A percentile compares a stretch with the other conserved stretches of the same genome.
Conservation (phyloP, 2,888 invertebrate genomes). For the Lycia hirtaria region DNA sequence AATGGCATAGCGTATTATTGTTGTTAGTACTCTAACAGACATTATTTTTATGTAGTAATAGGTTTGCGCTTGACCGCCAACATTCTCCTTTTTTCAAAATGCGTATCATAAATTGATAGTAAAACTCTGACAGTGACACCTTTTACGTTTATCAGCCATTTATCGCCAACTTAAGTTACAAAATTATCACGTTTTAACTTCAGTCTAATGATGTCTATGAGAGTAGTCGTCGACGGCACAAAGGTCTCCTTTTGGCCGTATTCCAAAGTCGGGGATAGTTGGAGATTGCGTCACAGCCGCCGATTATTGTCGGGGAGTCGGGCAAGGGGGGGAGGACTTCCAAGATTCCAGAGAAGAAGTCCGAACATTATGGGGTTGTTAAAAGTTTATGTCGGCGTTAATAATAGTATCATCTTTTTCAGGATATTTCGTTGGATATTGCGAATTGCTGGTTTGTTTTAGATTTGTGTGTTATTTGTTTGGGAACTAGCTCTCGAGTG, state of each 20-base stretch:
- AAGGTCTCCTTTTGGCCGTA: constrained; percentile 49
- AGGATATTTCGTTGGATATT: constrained; percentile 15
- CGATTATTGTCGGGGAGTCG: constrained; percentile 23
- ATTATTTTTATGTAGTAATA: too few relatives aligned
- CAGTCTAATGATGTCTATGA: neutral
- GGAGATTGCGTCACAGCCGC: constrained; percentile 34
- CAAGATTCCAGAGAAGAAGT: constrained; percentile 20
- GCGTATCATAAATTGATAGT: too few relatives aligned
- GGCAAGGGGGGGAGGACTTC: constrained; percentile 3
- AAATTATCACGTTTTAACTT: neutral
- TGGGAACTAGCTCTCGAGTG: too few relatives aligned
- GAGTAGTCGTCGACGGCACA: neutral
- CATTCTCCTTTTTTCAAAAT: too few relatives aligned
- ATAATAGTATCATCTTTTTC: constrained; percentile 24
- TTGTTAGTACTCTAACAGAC: too few relatives aligned
- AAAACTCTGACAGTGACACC: too few relatives aligned
- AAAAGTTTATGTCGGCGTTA: constrained; percentile 29
- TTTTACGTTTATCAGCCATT: too few relatives aligned
- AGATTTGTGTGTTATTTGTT: neutral
- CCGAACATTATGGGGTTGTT: constrained; percentile 25
- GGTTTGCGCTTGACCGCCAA: too few relatives aligned
- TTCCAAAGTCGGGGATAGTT: constrained; percentile 44
- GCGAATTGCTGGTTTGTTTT: constrained; percentile 3
- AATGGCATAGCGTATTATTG: too few relatives aligned
- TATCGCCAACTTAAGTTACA: too few relatives aligned